Evolutionary conservation across 2,797 vertebrate species (phyloP), one percentile per base, ranked within the genome.

Genomic region (Diceros bicornis): DNA sequence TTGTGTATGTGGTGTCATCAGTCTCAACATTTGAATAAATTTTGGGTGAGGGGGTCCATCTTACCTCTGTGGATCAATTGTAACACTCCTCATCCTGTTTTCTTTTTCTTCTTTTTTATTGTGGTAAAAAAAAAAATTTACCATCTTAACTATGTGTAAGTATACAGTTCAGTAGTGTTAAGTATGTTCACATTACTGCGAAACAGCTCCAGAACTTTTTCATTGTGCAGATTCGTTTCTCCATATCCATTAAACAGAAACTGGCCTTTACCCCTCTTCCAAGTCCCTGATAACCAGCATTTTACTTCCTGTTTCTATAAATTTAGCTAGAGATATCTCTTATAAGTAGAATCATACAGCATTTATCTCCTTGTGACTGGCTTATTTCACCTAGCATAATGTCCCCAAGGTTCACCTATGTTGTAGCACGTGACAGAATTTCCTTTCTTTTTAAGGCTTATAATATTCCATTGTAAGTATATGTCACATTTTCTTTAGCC

Each of bases 231-330:
- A 47, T 47, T 11, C 11, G 47, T 47, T 47, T 10, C 12, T 69
- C n/a, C 82, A 47, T 17, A 47, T 8, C 13, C 18, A 87, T 16
- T 55, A 79, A 96, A 81, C 21, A 55, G 57, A 6, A 85, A 71
- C 9, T 59, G 9, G 7, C 7, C 13, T n/a, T 41, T 20, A 1
- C 0, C 20, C 50, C 13, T 68, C 44, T 37, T 47, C 3, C 3
- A 55, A 41, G 12, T 11, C 7, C 41, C 21, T 50, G 47, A 32
- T 66, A 75, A 81, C 10, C 2, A 41, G 6, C 20, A 75, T 68
- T 79, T 32, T 72, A 59, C 4, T 81, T 72, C 79, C 7, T 57
- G 9, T 74, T 79, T 86, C 79, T 66, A 59, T 64, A 47, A 74
- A 81, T 94, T 37, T 64, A 32, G 64, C 2, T 78, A 20, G 3